Evolutionary conservation across 2,113 vertebrate genomes (phyloP), one percentile per base, ranked within the genome.

Genomic region (Gracilinanus agilis): DNA sequence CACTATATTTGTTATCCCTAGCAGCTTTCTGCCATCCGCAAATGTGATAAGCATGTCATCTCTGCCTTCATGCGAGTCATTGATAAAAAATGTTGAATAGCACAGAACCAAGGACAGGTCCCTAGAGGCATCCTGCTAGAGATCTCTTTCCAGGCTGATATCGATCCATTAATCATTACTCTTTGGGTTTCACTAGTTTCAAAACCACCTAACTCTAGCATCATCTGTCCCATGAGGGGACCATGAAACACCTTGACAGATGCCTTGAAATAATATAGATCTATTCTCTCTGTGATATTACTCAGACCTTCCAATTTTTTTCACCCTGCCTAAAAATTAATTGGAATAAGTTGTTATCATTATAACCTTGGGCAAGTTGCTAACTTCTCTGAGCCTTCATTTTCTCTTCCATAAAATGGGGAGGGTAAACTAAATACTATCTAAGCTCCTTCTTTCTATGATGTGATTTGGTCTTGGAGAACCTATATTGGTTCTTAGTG

Each of bases 11-110:
- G n/a, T 83, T 83, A 83, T 40, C 67, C 67, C 19, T 83, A 23
- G n/a, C n/a, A 40, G n/a, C 67, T 83, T 83, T 40, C n/a, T 40
- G 67, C n/a, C 34, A n/a, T 75, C 61, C 13, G n/a, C 61, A 75
- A 75, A 83, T 83, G 67, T 83, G 67, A 83, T 83, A 83, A 83
- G n/a, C n/a, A 83, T 83, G 67, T 40, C 67, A 83, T 83, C 67
- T 83, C 40, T 83, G 67, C 67, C 67, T 83, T 83, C 67, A 83
- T 83, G 67, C n/a, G 19, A 83, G 67, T 83, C 67, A 83, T 40
- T 83, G 67, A 83, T 40, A 83, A 83, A 83, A 83, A 83, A 83
- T 40, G 67, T 83, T 21, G n/a, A 40, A 40, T 40, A 40, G n/a
- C 67, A 21, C n/a, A 83, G 67, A 21, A 83, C 67, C 67, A 83